These are phyloP conservation scores for Tiaroga cobitis DNA, from an alignment of 2,797 vertebrate species.

Conservation along the genomic window DNA sequence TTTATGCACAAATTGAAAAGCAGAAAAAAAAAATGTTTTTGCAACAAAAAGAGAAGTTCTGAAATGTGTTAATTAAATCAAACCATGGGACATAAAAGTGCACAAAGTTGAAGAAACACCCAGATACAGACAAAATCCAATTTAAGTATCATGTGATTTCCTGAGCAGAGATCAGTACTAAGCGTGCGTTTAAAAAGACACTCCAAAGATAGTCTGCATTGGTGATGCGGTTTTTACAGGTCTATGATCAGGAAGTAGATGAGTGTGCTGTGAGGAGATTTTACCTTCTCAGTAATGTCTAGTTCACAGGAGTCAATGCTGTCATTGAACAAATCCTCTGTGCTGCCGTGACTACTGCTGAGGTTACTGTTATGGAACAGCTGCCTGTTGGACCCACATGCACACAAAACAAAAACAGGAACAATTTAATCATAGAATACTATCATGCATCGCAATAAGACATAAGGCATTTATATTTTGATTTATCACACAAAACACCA, in stretches of 20 bases:
- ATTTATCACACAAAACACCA: conserved; percentile 13
- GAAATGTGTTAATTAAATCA: not conserved
- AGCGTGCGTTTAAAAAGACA: not conserved
- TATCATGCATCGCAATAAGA: conserved; percentile 3
- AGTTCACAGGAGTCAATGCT: conserved; percentile 95
- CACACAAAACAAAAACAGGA: conserved; percentile 38
- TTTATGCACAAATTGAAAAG: not conserved
- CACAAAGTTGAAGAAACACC: not conserved
- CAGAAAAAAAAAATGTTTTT: not conserved
- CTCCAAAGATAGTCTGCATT: conserved; percentile 5
- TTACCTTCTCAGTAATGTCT: conserved; percentile 95
- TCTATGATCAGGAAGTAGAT: not conserved
- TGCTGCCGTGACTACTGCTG: conserved; percentile 97
- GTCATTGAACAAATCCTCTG: conserved; percentile 94
- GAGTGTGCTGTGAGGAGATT: not conserved
- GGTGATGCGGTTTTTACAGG: not conserved
- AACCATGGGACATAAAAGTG: not conserved
- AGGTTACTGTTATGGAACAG: conserved; percentile 96
- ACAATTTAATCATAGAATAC: not conserved
- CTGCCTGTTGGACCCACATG: conserved; percentile 79
- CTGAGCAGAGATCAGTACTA: conserved; percentile 18
- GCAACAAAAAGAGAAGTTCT: not conserved
- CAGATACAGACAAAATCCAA: conserved; percentile 30
- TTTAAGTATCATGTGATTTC: not conserved
- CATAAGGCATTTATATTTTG: not conserved